Percentiles rank a stretch among this genome's conserved stretches.
Conservation (phyloP, 2,888 invertebrate species). For the Enoplolaimus lenunculus region DNA sequence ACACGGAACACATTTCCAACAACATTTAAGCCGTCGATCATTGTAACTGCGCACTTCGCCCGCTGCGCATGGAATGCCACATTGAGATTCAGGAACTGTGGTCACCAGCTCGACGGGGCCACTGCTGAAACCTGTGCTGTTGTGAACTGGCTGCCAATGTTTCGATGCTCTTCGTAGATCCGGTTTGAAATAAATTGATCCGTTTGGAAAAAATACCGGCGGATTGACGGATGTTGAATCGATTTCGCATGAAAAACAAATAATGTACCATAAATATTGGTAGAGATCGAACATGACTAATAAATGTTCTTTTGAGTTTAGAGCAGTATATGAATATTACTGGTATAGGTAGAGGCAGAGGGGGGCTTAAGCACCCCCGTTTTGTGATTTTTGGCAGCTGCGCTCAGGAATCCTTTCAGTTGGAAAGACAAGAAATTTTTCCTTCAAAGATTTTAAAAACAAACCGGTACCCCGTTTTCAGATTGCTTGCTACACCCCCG, state of each 20-base stretch:
- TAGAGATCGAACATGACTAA: not conserved
- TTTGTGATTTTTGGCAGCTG: too few relatives aligned
- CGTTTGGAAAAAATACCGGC: not conserved
- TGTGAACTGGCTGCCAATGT: not conserved
- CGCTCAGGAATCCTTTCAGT: too few relatives aligned
- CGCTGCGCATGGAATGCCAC: conserved; percentile 51
- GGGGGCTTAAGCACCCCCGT: too few relatives aligned
- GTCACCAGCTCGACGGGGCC: not conserved
- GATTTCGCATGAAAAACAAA: not conserved
- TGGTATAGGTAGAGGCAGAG: too few relatives aligned
- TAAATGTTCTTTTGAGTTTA: not conserved
- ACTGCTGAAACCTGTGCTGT: not conserved
- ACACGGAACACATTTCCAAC: conserved; percentile 55
- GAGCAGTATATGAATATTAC: too few relatives aligned
- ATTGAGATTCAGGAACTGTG: conserved; percentile 49
- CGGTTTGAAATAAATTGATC: not conserved
- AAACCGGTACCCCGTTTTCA: too few relatives aligned
- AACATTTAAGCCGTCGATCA: conserved; percentile 49
- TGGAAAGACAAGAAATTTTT: too few relatives aligned
- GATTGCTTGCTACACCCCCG: too few relatives aligned
- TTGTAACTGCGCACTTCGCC: conserved; percentile 48
- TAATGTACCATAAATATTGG: not conserved
- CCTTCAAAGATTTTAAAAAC: too few relatives aligned
- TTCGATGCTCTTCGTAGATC: not conserved
- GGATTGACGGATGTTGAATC: not conserved